A percentile compares a stretch with the other conserved stretches of the same genome.
Conservation (phyloP, 2,888 invertebrate genomes). For the Ophioninae sp. region DNA sequence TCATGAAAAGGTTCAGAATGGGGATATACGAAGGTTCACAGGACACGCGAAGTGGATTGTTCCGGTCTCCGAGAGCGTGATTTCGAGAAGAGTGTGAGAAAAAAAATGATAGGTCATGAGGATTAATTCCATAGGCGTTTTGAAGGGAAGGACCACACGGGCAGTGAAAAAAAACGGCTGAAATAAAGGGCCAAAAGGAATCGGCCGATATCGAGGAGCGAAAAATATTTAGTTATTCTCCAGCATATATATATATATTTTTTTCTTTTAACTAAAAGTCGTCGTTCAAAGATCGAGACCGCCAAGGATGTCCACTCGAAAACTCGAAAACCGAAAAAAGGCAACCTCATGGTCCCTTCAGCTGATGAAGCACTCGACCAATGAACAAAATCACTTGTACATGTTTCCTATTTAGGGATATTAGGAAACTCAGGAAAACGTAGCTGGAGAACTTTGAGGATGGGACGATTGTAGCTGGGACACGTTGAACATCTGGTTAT, state of each 20-base stretch:
- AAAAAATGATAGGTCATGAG: constrained; percentile 63
- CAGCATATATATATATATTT: constrained; percentile 10
- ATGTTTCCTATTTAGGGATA: too few relatives aligned
- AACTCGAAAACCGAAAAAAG: background rate
- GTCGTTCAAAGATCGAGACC: background rate
- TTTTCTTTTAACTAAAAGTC: background rate
- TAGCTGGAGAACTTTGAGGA: too few relatives aligned
- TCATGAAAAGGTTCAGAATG: background rate
- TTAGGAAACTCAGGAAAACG: too few relatives aligned
- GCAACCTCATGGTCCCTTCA: background rate
- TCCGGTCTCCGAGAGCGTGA: constrained; percentile 40
- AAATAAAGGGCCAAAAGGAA: constrained; percentile 61
- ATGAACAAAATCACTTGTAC: too few relatives aligned
- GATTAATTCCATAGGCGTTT: constrained; percentile 56
- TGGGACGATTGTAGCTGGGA: too few relatives aligned
- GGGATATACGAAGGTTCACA: background rate
- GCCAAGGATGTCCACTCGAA: background rate
- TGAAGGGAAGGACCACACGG: constrained; percentile 49
- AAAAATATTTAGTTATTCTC: constrained; percentile 71
- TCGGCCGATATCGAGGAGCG: constrained; percentile 72
- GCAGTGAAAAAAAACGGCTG: constrained; percentile 14
- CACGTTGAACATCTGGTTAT: too few relatives aligned
- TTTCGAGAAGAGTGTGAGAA: constrained; percentile 45
- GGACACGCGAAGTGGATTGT: constrained; percentile 54
- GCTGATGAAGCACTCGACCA: background rate